Conservation (phyloP, 2,113 vertebrate species). For the Scopus umbretta region DNA sequence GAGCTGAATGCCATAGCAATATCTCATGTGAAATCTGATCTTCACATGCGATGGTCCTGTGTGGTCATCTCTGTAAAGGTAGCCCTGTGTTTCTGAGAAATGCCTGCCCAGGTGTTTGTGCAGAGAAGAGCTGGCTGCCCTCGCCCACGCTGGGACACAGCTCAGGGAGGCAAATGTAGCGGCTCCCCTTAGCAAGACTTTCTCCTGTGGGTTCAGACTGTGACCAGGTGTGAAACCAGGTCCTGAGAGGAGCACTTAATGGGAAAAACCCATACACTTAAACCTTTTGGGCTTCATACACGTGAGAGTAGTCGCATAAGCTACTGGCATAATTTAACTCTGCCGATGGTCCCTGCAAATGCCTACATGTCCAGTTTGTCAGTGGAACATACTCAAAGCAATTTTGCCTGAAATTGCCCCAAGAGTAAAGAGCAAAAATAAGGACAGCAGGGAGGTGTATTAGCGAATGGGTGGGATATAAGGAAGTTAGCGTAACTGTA, state of each 20-base stretch:
- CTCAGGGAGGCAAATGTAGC: background rate
- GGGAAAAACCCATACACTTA: background rate
- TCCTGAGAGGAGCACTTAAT: background rate
- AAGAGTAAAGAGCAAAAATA: background rate
- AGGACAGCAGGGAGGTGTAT: background rate
- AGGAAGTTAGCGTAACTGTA: background rate
- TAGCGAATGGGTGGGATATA: background rate
- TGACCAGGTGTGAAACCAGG: background rate
- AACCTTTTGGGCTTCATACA: background rate
- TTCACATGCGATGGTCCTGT: accelerated
- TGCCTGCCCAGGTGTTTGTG: background rate
- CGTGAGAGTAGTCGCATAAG: background rate
- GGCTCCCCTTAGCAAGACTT: background rate
- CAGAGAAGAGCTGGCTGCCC: background rate
- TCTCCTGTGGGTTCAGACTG: background rate
- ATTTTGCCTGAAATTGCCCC: background rate
- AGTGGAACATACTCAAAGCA: background rate
- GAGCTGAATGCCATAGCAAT: background rate
- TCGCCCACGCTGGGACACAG: accelerated
- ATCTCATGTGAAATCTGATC: background rate
- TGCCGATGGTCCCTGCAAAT: background rate
- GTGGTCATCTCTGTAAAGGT: background rate
- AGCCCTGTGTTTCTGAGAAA: background rate
- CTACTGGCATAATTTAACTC: background rate
- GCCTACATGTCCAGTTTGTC: background rate